Conservation (phyloP, 2,888 invertebrate genomes). For the Tipula helvola region DNA sequence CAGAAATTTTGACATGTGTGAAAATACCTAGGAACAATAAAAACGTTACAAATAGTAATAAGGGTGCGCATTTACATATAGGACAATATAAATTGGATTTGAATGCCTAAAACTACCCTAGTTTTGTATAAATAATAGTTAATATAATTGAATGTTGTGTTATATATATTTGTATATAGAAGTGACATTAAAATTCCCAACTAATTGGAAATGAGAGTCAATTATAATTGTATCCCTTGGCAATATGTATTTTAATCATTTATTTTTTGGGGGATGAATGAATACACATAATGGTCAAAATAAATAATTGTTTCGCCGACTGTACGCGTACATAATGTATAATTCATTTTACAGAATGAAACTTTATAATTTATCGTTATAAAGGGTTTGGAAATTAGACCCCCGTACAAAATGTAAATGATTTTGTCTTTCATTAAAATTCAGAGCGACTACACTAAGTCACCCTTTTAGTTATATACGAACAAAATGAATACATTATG, state of each 20-base stretch:
- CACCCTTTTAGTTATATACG: neutral
- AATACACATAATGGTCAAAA: neutral
- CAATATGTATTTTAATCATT: neutral
- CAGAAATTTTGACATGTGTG: neutral
- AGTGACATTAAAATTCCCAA: neutral
- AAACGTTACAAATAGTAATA: neutral
- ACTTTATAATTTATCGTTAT: neutral
- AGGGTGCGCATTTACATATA: neutral
- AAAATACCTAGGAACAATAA: neutral
- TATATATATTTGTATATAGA: too few species aligned
- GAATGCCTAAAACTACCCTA: neutral
- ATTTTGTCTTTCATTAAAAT: neutral
- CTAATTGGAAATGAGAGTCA: neutral
- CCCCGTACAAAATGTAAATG: neutral
- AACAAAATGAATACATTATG: neutral
- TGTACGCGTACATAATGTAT: neutral
- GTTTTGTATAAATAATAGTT: neutral
- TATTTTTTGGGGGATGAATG: neutral
- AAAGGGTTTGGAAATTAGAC: neutral
- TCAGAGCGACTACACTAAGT: neutral
- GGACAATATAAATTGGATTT: constrained; percentile 4
- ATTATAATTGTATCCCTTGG: neutral
- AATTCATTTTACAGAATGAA: neutral
- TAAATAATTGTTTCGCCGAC: neutral
- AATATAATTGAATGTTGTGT: neutral